A percentile compares a stretch with the other conserved stretches of the same genome.
Evolutionary conservation across 2,797 vertebrate genomes (phyloP).

Genomic region (Naso thynnoides): DNA sequence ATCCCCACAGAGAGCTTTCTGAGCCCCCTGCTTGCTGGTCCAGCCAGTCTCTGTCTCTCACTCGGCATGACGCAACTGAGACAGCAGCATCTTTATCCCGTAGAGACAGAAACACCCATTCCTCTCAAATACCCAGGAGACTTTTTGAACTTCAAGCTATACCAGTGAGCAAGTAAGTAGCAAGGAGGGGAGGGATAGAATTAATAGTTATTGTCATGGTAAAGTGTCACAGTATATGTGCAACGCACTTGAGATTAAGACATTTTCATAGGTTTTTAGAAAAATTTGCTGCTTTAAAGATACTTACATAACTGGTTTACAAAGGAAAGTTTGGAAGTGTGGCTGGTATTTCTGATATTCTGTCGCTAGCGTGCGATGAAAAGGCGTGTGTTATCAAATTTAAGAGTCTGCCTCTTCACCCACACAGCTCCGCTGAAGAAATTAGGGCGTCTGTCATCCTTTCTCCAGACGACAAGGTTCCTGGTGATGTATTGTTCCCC

Average conservation of each 20-base stretch:
- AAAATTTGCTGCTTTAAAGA: background rate
- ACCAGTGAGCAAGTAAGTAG: conserved; percentile 55
- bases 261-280: background rate
- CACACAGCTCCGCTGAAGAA: conserved; percentile 55
- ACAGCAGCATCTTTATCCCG: conserved; percentile 10
- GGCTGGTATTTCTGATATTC: conserved; percentile 4
- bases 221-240: background rate
- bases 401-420: conserved; percentile 8
- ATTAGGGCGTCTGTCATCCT: conserved; percentile 44
- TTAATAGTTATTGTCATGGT: background rate
- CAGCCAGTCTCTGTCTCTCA: conserved; percentile 37
- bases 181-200: background rate
- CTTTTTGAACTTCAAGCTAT: conserved; percentile 19
- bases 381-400: background rate
- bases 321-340: conserved; percentile 1
- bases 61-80: conserved; percentile 38
- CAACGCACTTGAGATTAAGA: background rate
- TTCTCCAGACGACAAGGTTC: conserved; percentile 13
- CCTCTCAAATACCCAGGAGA: conserved; percentile 28
- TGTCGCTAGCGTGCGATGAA: background rate
- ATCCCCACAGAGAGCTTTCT: conserved; percentile 42
- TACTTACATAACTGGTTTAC: background rate
- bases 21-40: conserved; percentile 30
- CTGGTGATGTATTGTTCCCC: conserved; percentile 32
- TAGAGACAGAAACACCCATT: conserved; percentile 6